Conservation (phyloP, 2,797 vertebrate genomes). For the Taeniopygia guttata region DNA sequence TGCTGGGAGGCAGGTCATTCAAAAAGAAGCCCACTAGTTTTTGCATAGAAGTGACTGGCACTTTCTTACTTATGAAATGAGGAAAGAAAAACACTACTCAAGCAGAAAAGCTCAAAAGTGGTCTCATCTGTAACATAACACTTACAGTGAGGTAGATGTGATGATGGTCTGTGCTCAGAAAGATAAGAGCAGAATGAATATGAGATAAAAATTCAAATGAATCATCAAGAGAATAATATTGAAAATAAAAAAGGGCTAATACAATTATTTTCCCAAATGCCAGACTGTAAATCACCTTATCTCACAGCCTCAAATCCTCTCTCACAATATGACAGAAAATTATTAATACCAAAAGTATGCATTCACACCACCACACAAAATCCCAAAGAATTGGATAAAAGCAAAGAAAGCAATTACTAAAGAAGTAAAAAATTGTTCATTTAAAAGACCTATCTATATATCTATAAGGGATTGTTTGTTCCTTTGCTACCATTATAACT, state of each 20-base stretch:
- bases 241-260: neutral
- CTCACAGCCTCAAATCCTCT: neutral
- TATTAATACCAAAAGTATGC: neutral
- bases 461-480: neutral
- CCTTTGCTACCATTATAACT: neutral
- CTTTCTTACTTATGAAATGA: neutral
- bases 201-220: conserved; percentile 7
- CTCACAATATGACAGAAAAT: neutral
- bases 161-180: neutral
- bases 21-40: neutral
- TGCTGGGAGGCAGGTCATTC: neutral
- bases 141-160: neutral
- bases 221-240: neutral
- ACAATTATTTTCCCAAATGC: neutral
- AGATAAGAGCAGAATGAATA: neutral
- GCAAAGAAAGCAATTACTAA: neutral
- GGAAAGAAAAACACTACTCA: neutral
- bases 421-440: neutral
- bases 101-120: neutral
- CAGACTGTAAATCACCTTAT: neutral
- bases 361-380: neutral
- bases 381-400: neutral
- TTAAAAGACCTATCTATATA: neutral
- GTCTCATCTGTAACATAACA: neutral
- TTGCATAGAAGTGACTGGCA: neutral